A percentile compares a stretch with the other conserved stretches of the same genome.
Conservation (phyloP, 2,888 invertebrate species). For the Cataglyphis cursor region DNA sequence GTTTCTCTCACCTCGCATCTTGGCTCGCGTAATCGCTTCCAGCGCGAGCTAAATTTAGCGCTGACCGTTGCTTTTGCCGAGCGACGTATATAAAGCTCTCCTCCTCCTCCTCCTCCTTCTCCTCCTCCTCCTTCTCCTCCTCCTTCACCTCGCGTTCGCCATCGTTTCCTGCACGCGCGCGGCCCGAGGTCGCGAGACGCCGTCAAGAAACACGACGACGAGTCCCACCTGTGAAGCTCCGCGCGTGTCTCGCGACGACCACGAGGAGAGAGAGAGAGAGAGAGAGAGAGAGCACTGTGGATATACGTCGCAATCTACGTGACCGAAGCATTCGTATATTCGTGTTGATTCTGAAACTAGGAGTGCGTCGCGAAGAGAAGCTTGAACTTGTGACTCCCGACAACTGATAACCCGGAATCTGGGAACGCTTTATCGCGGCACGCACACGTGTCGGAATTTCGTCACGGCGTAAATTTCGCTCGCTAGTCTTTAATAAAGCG, state of each 20-base stretch:
- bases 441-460: not conserved
- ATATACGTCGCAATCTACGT: not conserved
- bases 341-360: not conserved
- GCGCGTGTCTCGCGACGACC: not conserved
- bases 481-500: not conserved
- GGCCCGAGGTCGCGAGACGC: constrained; percentile 3
- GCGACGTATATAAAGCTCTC: constrained; percentile 30
- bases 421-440: not conserved
- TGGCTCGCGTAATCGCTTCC: constrained; percentile 46
- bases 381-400: not conserved
- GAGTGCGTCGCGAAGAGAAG: not conserved
- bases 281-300: not conserved
- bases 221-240: constrained; percentile 37
- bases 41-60: constrained; percentile 73
- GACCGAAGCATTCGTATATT: not conserved
- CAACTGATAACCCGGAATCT: not conserved
- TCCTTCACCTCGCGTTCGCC: not conserved
- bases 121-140: not conserved
- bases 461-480: not conserved
- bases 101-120: not conserved
- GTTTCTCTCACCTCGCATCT: constrained; percentile 24
- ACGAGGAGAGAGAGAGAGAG: not conserved
- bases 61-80: constrained; percentile 65
- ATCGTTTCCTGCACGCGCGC: constrained; percentile 45
- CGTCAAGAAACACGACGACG: not conserved